Base-by-base conservation (phyloP, 2,888 invertebrate genomes). In the Tolmerus cingulatus region DNA sequence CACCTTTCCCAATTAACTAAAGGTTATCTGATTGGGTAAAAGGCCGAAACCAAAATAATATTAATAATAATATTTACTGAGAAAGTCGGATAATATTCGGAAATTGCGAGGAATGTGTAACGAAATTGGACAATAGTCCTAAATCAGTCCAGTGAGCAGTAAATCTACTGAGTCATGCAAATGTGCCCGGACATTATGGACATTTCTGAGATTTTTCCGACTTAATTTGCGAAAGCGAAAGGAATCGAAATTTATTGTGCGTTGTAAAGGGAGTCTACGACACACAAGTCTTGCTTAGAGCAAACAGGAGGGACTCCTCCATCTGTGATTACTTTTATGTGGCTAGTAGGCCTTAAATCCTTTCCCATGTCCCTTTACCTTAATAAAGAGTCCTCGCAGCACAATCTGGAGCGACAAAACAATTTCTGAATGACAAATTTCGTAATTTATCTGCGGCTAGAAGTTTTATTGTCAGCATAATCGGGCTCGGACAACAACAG, bases 261-360 rank as follows among this genome's bases (percentile, higher is more conserved):
- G 78, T 40, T 40, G 12, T 23, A 43, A 37, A 78, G 14, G 19
- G 40, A 78, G n/a, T 12, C 23, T 12, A 66, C 66, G 51, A 55
- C 19, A 55, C 55, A 55, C 37, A 30, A 37, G 40, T 34, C 19
- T n/a, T 37, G 12, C n/a, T 40, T 19, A 78, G 43, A 78, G 40
- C 2, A 78, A 78, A 43, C 23, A 40, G 78, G 43, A 78, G 46
- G n/a, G 16, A 43, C 78, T 78, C 19, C 5, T 78, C 40, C 43
- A 43, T 40, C 78, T 78, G 78, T 78, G 78, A 78, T 78, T 78
- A 78, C 78, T 78, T 78, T 40, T 78, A 78, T 78, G n/a, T 78
- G 78, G 43, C 37, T 78, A 43, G 43, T 19, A 78, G 78, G 43
- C 78, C 78, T 78, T 78, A 43, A 78, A 78, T 78, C 78, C 78